Conservation (phyloP, 2,888 invertebrate genomes). For the Smittia sp. region DNA sequence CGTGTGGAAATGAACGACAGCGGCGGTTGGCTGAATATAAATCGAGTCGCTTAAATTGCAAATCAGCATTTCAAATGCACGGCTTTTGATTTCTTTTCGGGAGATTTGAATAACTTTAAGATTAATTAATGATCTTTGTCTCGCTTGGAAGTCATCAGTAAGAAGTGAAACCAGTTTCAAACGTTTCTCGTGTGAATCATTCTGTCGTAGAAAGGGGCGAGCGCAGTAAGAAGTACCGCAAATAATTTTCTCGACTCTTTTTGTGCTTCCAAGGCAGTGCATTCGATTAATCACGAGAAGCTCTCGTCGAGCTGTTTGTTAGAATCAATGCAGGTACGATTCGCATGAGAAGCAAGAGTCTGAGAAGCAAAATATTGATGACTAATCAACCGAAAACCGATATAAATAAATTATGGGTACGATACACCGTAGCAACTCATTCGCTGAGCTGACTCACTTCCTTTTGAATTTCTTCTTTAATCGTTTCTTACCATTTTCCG, state of each 20-base stretch:
- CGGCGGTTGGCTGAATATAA: neutral
- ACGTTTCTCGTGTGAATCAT: slow-evolving; percentile 1
- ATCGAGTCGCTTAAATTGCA: slow-evolving; percentile 28
- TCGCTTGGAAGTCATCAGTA: neutral
- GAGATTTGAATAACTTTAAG: slow-evolving; percentile 5
- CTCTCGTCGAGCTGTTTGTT: neutral
- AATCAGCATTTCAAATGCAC: slow-evolving; percentile 28
- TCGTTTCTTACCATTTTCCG: neutral
- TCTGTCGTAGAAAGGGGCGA: neutral
- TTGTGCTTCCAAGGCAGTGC: slow-evolving; percentile 8
- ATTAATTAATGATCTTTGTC: slow-evolving; percentile 33
- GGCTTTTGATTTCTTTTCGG: neutral
- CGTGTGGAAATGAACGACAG: neutral
- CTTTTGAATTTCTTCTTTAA: slow-evolving; percentile 28
- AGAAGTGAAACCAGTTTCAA: neutral
- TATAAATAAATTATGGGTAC: slow-evolving; percentile 1
- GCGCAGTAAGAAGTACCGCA: slow-evolving; percentile 16
- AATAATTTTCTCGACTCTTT: slow-evolving; percentile 4
- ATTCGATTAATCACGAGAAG: slow-evolving; percentile 5
- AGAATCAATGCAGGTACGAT: neutral
- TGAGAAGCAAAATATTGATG: slow-evolving; percentile 2
- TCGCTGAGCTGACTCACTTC: slow-evolving; percentile 27
- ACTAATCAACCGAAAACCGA: slow-evolving; percentile 39
- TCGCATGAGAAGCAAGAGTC: neutral
- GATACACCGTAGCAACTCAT: neutral